A percentile compares a stretch with the other conserved stretches of the same genome.
These are phyloP conservation scores for Crocallis elinguaria DNA, from an alignment of 2,888 invertebrate species.

Conservation along the genomic window DNA sequence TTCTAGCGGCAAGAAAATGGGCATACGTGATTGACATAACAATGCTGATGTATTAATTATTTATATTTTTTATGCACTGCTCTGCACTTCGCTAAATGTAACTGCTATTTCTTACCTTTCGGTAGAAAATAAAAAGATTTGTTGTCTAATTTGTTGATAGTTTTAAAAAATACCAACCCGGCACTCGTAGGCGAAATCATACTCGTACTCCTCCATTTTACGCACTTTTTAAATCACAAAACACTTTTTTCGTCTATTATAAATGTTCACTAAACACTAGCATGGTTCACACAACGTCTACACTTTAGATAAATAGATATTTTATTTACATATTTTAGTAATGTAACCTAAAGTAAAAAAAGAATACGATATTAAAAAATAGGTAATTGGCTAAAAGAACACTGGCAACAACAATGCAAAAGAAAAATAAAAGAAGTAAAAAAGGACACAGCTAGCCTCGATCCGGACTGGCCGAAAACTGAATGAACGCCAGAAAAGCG, in stretches of 20 bases:
- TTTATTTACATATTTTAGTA: conserved; percentile 35
- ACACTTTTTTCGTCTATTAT: conserved; percentile 43
- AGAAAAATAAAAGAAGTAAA: conserved; percentile 22
- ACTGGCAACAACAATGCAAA: conserved; percentile 22
- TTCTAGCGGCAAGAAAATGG: not conserved
- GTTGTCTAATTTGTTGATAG: not conserved
- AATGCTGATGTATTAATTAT: not conserved
- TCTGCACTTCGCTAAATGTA: conserved; percentile 14
- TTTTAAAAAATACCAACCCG: conserved; percentile 80
- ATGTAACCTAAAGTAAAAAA: conserved; percentile 46
- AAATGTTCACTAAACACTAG: conserved; percentile 54
- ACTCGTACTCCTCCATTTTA: conserved; percentile 84
- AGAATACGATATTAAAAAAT: conserved; percentile 30
- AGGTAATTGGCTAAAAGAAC: conserved; percentile 26
- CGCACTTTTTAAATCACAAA: conserved; percentile 55
- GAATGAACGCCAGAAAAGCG: conserved; percentile 76
- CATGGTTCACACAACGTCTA: conserved; percentile 50
- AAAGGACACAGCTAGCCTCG: conserved; percentile 56
- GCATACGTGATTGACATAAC: conserved; percentile 1
- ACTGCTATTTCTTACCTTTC: not conserved
- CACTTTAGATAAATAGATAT: conserved; percentile 38
- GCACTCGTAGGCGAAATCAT: conserved; percentile 88
- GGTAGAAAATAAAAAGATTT: not conserved
- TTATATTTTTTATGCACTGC: no score
- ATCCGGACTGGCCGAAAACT: conserved; percentile 68